Base-by-base conservation (phyloP, 1,140 invertebrate species). In the Bombus turneri region DNA sequence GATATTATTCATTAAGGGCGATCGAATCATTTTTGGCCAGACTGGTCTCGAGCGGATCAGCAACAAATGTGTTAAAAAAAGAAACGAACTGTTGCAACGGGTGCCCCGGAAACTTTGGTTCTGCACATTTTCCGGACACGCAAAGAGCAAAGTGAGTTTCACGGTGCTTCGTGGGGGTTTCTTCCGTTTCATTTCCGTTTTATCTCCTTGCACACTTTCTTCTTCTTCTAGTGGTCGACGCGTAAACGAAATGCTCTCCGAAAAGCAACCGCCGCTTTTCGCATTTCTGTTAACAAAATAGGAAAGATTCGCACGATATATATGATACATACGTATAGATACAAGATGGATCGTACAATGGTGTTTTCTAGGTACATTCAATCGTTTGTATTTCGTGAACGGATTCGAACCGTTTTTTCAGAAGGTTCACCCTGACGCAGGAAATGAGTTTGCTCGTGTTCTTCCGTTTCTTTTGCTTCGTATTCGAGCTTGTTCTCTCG, bases 91-190 rank as follows among this genome's bases (percentile, higher is more conserved):
- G 41, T 84, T 88, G 62, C 75, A 87, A 88, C 72, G 86, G 80
- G 71, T 87, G 75, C 76, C 34, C 80, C 71, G 47, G 59, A 59
- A 47, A 89, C 66, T 73, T 81, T 79, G 53, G 34, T 84, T 72
- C 43, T n/a, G n/a, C 75, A 74, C 79, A 68, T 34, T 74, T 64
- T 78, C 71, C n/a, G 37, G 62, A 78, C 81, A 77, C 34, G 28
- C n/a, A 62, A 62, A 62, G 28, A 28, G 62, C 25, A 31, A 37
- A 37, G 81, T 75, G 72, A 69, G 47, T 86, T 88, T 88, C 77
- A 80, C 81, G 83, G 81, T 81, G 77, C 81, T 88, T 88, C 75
- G 82, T 75, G 85, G 80, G 78, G 80, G n/a, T 79, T 89, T 89
- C 87, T 89, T 86, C 88, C 87, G 88, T 81, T 85, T 75, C 62